Base-by-base conservation (phyloP, 2,797 vertebrate genomes). In the Phataginus tetradactyla region DNA sequence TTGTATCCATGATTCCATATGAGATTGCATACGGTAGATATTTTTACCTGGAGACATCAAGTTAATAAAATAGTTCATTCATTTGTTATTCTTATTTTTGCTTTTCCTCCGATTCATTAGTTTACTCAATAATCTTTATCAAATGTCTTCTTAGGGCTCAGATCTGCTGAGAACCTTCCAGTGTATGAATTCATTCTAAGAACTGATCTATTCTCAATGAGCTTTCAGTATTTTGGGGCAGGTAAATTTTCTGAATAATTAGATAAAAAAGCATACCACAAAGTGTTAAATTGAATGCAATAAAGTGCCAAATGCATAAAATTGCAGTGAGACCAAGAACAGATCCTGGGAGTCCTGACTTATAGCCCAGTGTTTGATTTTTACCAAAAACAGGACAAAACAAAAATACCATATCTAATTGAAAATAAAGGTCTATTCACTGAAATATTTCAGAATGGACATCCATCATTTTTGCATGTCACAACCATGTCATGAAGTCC, bases 381-480 rank as follows among this genome's bases (percentile, higher is more conserved):
- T 94, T 79, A 75, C 57, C 20, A 39, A 74, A 88, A 91, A 71
- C 29, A 94, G 75, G 55, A 53, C n/a, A 59, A 79, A 95, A 59
- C 8, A 49, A 88, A 55, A 87, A 64, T 32, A 81, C 11, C 81
- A 12, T 51, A 17, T 66, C 83, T 95, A 98, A 94, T 39, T 92
- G 61, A 96, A 96, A 96, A 94, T 59, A 66, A 94, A 95, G 10
- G 29, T 80, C 64, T 89, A 25, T 45, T 79, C 32, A 9, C 34
- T 77, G 49, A 96, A 92, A 87, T 92, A 59, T 80, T 92, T 95
- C 90, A 90, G 55, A 95, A 94, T 29, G 21, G 45, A 12, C 74
- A 90, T 79, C 80, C 74, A 92, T 96, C 87, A 89, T 92, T 84
- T 97, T 92, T 95, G 34, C 45, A 84, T 94, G 81, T 94, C 88